Base-by-base conservation (phyloP, 2,113 vertebrate species). In the Fulmarus glacialis region DNA sequence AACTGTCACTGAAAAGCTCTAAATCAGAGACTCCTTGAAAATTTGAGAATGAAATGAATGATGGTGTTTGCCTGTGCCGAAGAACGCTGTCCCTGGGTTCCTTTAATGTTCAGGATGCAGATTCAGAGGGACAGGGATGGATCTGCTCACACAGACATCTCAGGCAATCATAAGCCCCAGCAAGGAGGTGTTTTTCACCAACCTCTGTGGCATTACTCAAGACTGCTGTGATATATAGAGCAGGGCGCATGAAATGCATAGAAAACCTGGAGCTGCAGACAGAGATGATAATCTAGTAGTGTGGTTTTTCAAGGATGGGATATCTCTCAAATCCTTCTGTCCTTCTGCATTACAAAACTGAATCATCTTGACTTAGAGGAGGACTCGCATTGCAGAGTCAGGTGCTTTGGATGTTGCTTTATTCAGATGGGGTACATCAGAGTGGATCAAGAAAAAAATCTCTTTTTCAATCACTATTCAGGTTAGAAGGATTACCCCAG, bases 371-470 rank as follows among this genome's bases (percentile, higher is more conserved):
- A 38, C 53, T 36, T 48, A 9, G 19, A 71, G 18, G 58, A 86
- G n/a, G 32, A 48, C 50, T 86, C 0, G 0, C 22, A 3, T 15
- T 81, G 21, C 21, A 81, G 23, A 0, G 0, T 32, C 32, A 67
- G 72, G 19, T 82, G 24, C 52, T 74, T 77, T 67, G 82, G 59
- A 22, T 1, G 1, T 38, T 45, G 40, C 22, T 82, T 75, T 78
- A 14, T 43, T 71, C 87, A 68, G 43, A 40, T 42, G 52, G 64
- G 59, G 17, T 32, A 26, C 12, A 47, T 19, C 5, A 0, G 50
- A 64, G 45, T 60, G 43, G 42, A 38, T 85, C 59, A 22, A 87
- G 55, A 75, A 82, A 45, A 43, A 67, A 60, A 75, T 23, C 26
- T 72, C 16, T 2, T 22, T 66, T 20, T 77, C 8, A 88, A 55